These are phyloP conservation scores for Fabriciana adippe DNA, from an alignment of 2,888 invertebrate species.

Conservation along the genomic window DNA sequence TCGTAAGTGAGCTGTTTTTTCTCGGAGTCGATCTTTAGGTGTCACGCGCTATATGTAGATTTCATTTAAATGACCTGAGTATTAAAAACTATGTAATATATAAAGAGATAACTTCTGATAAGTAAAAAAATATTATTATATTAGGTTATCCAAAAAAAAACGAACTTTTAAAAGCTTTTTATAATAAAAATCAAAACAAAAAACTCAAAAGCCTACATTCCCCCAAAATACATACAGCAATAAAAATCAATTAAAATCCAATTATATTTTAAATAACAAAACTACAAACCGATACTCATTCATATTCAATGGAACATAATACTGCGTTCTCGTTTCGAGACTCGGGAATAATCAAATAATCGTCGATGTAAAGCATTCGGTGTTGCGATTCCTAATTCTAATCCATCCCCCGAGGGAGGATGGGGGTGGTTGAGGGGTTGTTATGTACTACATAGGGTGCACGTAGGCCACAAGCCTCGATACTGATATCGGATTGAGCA, in stretches of 20 bases:
- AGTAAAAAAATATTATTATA: too few species aligned
- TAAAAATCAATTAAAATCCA: background rate
- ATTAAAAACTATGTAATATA: too few species aligned
- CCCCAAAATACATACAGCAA: background rate
- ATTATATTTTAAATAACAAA: background rate
- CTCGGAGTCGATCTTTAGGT: too few species aligned
- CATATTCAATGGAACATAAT: conserved; percentile 6
- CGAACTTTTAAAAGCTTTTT: too few species aligned
- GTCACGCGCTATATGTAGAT: too few species aligned
- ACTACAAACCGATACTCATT: conserved; percentile 11
- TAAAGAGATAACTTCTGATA: too few species aligned
- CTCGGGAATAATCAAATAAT: conserved; percentile 35
- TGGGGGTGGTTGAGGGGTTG: conserved; percentile 45
- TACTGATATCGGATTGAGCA: conserved; percentile 80
- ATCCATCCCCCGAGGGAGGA: conserved; percentile 60
- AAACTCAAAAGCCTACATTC: background rate
- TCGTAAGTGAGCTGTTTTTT: too few species aligned
- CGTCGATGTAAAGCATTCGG: conserved; percentile 42
- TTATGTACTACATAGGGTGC: conserved; percentile 55
- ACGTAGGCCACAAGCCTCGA: conserved; percentile 78
- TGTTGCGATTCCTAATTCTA: conserved; percentile 75
- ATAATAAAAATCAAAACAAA: too few species aligned
- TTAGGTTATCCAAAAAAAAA: too few species aligned
- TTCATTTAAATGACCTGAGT: too few species aligned
- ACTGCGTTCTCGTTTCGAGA: conserved; percentile 22